phyloP scores from a whole-genome alignment of 2,113 vertebrate species.

The Pogonocichla stellata region DNA sequence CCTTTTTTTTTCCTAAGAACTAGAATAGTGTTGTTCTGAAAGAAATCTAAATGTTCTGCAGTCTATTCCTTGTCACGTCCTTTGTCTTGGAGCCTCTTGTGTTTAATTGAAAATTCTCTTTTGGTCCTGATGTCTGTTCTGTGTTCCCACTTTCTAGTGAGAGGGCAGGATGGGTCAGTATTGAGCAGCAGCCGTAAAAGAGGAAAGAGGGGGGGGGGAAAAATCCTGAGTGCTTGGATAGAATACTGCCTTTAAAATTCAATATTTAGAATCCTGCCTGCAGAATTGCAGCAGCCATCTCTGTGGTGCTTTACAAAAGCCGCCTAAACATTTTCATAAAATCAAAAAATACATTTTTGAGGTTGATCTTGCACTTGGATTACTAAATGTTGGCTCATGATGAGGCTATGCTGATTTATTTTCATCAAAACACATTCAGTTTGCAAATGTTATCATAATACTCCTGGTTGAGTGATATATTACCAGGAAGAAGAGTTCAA shows the following conservation, averaged over 20 bases:
- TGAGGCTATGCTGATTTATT: constrained; percentile 47
- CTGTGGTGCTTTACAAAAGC: not conserved
- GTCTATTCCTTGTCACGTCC: not conserved
- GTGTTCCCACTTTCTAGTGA: not conserved
- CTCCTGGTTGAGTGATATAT: not conserved
- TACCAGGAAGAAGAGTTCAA: not conserved
- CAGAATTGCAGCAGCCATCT: not conserved
- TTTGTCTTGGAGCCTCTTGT: not conserved
- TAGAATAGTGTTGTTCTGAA: not conserved
- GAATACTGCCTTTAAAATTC: constrained; percentile 11
- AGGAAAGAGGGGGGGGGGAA: not conserved
- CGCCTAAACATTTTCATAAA: constrained; percentile 22
- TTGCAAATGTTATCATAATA: not conserved
- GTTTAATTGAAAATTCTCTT: constrained; percentile 25
- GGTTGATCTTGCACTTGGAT: not conserved
- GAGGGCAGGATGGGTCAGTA: constrained; percentile 3
- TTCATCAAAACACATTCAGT: constrained; percentile 9
- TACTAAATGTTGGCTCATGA: not conserved
- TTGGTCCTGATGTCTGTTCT: not conserved
- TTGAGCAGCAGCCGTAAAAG: not conserved
- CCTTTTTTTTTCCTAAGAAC: not conserved
- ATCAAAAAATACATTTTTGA: not conserved
- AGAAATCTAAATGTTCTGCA: not conserved
- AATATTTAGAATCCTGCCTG: not conserved
- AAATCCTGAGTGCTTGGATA: not conserved